Base-by-base conservation (phyloP, 2,888 invertebrate genomes). In the Halictus quadricinctus region DNA sequence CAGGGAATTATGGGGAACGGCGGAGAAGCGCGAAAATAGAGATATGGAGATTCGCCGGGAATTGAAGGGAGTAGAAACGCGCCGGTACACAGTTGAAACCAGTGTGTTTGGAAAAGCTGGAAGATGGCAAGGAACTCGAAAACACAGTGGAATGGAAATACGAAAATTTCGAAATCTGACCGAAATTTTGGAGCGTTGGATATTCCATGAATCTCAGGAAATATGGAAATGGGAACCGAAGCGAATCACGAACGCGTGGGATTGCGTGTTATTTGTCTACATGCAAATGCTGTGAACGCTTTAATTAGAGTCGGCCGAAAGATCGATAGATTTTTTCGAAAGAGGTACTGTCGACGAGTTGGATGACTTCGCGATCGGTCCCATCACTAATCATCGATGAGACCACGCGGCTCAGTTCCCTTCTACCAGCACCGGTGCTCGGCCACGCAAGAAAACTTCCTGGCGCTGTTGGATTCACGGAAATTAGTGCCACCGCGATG, bases 381-480 rank as follows among this genome's bases (percentile, higher is more conserved):
- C 86, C 86, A 86, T 82, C 86, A 69, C 86, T 86, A 79, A 89
- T 88, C 87, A 85, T 74, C 83, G 76, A 83, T 74, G 79, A 64
- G 79, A 79, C 70, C 66, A 72, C 76, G 73, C 76, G 81, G 81
- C 70, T 84, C 66, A 41, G 60, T 64, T 74, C 60, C 76, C 64
- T 36, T 64, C 76, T 48, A 72, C 29, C 60, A 48, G 60, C n/a
- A 58, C n/a, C 41, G 36, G 72, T 15, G 50, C 48, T 41, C 54
- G 48, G 41, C 60, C 58, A 29, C 29, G 88, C 84, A 88, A 91
- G 85, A 90, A 91, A 86, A 77, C 84, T 90, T 88, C 86, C 89
- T 85, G 85, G 85, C 87, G 87, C 83, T 87, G 85, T 76, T 82
- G 84, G 84, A 90, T 90, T 90, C 90, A 91, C 88, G 88, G 90